A percentile compares a stretch with the other conserved stretches of the same genome.
phyloP scores from a whole-genome alignment of 2,797 vertebrate species.

The Fringilla coelebs region DNA sequence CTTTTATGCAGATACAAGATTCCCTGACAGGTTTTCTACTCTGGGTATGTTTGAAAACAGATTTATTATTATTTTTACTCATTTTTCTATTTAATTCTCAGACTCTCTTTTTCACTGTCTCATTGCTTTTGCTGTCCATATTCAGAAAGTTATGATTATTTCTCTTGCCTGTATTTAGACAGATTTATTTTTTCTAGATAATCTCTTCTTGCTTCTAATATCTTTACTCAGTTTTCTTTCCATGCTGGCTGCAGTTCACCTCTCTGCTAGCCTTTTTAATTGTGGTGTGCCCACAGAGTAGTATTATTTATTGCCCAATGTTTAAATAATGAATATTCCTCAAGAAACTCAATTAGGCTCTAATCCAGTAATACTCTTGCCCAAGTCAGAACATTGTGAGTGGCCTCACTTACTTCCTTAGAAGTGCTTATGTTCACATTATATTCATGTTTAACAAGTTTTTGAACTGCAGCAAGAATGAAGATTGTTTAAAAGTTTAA shows the following conservation, averaged over 20 bases:
- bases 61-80: not conserved
- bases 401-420: not conserved
- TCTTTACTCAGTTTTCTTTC: not conserved
- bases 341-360: not conserved
- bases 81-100: not conserved
- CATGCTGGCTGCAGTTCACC: not conserved
- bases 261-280: not conserved
- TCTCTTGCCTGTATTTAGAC: not conserved
- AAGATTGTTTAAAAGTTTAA: not conserved
- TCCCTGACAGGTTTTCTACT: not conserved
- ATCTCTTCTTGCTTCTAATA: not conserved
- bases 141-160: not conserved
- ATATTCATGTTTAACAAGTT: not conserved
- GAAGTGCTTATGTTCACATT: not conserved
- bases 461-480: not conserved
- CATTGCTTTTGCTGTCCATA: not conserved
- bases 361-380: not conserved
- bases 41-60: not conserved
- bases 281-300: not conserved
- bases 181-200: not conserved
- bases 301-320: not conserved
- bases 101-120: not conserved
- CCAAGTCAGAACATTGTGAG: not conserved
- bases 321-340: not conserved
- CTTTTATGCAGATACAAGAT: not conserved